phyloP scores from a whole-genome alignment of 2,888 invertebrate genomes.

The Lithophane semibrunnea region DNA sequence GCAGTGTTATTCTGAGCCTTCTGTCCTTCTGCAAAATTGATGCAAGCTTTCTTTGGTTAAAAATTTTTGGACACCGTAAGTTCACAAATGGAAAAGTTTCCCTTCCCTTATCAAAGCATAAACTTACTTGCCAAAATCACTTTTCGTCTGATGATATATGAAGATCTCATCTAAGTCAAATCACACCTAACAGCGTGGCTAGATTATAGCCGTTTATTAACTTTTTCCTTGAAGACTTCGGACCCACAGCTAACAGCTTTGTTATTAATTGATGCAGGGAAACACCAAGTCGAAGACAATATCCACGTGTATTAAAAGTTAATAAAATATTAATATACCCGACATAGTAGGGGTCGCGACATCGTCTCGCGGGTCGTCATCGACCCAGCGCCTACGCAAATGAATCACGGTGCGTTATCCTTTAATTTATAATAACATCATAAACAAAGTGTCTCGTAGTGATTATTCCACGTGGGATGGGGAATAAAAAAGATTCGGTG shows the following conservation, averaged over 20 bases:
- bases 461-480: slow-evolving; percentile 68
- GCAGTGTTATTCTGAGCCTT: not conserved
- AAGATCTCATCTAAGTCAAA: not conserved
- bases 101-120: not conserved
- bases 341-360: slow-evolving; percentile 47
- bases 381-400: slow-evolving; percentile 72
- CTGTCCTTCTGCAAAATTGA: not conserved
- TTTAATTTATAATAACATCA: slow-evolving; percentile 64
- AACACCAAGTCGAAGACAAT: not conserved
- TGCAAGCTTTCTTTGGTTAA: not conserved
- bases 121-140: no score
- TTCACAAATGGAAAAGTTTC: not conserved
- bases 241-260: not conserved
- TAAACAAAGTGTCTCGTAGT: slow-evolving; percentile 68
- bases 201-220: not conserved
- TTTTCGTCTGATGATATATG: not conserved
- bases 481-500: slow-evolving; percentile 49
- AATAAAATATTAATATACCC: slow-evolving; percentile 19
- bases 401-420: slow-evolving; percentile 77
- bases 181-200: not conserved
- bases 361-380: slow-evolving; percentile 65
- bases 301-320: slow-evolving; percentile 15
- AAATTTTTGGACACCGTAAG: no score
- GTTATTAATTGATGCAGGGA: not conserved
- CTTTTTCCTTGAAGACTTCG: not conserved